phyloP scores from a whole-genome alignment of 2,113 vertebrate genomes.

The Callaeas wilsoni region DNA sequence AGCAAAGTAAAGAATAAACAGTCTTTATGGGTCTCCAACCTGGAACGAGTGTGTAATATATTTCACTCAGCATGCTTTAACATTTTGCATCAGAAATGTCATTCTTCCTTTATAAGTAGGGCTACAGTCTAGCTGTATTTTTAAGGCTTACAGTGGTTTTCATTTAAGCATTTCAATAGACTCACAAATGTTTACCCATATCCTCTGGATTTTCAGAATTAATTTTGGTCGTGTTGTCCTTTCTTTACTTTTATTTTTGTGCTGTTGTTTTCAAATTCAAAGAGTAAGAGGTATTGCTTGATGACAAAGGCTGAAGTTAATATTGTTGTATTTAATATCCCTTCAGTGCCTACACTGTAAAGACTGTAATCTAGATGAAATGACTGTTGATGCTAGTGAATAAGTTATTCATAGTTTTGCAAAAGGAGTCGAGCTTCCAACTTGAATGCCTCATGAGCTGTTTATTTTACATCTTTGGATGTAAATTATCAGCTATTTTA shows the following conservation, averaged over 20 bases:
- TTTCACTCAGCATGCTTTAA: conserved; percentile 3
- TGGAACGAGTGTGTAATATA: neutral
- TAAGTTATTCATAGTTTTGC: conserved; percentile 60
- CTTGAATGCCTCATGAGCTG: neutral
- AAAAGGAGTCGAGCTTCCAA: conserved; percentile 42
- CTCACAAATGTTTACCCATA: neutral
- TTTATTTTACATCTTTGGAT: conserved; percentile 65
- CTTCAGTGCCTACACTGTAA: neutral
- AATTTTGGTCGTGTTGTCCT: neutral
- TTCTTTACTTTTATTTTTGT: conserved; percentile 28
- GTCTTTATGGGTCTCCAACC: neutral
- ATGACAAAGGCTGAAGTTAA: conserved; percentile 60
- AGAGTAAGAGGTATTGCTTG: conserved; percentile 3
- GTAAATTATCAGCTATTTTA: conserved; percentile 62
- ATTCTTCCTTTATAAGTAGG: neutral
- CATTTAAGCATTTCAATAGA: neutral
- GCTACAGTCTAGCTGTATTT: neutral
- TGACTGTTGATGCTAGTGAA: conserved; percentile 47
- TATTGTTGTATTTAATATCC: conserved; percentile 53
- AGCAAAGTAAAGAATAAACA: conserved; percentile 34
- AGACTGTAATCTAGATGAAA: conserved; percentile 57
- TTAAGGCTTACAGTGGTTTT: conserved; percentile 4
- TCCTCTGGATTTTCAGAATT: neutral
- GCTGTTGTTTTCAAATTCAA: conserved; percentile 40
- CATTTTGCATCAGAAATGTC: conserved; percentile 38